Conservation (phyloP, 53 echinoderm and acorn worm genomes). For the Henricia sp. region DNA sequence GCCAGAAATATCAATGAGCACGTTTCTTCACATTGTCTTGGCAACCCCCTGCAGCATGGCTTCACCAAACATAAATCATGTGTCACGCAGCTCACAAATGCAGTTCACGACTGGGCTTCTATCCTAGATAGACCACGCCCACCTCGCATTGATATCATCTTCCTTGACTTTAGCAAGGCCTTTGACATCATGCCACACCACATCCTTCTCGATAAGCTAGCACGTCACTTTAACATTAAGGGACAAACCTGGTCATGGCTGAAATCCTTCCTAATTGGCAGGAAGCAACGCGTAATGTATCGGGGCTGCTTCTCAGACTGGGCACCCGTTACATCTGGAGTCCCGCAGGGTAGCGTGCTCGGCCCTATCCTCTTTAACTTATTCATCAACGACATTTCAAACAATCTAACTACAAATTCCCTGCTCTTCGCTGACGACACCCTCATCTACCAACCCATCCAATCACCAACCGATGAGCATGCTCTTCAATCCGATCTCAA, state of each 20-base stretch:
- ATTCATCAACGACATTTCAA: no score
- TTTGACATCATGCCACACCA: neutral
- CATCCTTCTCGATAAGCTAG: neutral
- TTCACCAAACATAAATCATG: neutral
- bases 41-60: neutral
- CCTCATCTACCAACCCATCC: no score
- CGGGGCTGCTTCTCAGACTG: neutral
- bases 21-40: neutral
- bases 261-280: neutral
- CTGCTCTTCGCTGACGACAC: conserved; percentile 9
- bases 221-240: neutral
- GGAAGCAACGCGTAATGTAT: neutral
- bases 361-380: no score
- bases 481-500: neutral
- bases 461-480: neutral
- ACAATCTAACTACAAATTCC: neutral
- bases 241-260: neutral
- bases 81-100: conserved; percentile 10
- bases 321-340: neutral
- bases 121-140: neutral
- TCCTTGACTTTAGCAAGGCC: neutral
- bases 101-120: neutral
- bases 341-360: neutral
- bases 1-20: neutral
- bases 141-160: neutral